Percentiles rank a stretch among this genome's conserved stretches.
phyloP scores from a whole-genome alignment of 2,888 invertebrate species.

The Drosophila austrosaltans region DNA sequence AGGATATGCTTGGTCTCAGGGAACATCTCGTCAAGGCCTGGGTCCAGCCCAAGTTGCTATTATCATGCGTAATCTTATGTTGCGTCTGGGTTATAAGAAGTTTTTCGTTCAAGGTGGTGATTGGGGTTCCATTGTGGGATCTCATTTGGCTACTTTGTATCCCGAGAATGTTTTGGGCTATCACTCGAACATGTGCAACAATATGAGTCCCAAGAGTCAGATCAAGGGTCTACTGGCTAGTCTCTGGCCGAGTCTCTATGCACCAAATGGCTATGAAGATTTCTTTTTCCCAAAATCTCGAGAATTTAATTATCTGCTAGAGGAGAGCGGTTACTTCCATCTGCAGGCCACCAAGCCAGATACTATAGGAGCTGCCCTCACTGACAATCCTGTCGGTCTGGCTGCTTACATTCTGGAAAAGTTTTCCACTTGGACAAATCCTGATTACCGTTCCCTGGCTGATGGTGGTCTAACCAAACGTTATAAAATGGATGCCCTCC shows the following conservation, averaged over 20 bases:
- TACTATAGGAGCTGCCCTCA: slow-evolving; percentile 87
- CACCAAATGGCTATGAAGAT: slow-evolving; percentile 84
- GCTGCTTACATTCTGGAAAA: slow-evolving; percentile 96
- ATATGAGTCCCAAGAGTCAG: slow-evolving; percentile 72
- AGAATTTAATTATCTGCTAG: slow-evolving; percentile 68
- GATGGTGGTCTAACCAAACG: slow-evolving; percentile 87
- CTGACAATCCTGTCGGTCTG: slow-evolving; percentile 89
- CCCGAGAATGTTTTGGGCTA: slow-evolving; percentile 86
- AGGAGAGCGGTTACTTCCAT: slow-evolving; percentile 88
- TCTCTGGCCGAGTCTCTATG: slow-evolving; percentile 85
- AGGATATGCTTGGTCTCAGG: slow-evolving; percentile 84
- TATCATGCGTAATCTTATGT: slow-evolving; percentile 88
- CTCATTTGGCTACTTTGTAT: slow-evolving; percentile 87
- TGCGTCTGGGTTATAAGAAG: slow-evolving; percentile 86
- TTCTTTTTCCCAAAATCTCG: slow-evolving; percentile 84
- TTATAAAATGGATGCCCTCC: slow-evolving; percentile 84
- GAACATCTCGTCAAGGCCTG: slow-evolving; percentile 78
- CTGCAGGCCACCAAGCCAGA: slow-evolving; percentile 95
- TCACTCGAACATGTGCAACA: slow-evolving; percentile 87
- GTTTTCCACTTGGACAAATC: slow-evolving; percentile 89
- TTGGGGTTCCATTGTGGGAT: slow-evolving; percentile 89
- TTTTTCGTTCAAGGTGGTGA: slow-evolving; percentile 92
- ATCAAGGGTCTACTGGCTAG: slow-evolving; percentile 84
- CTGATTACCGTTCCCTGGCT: slow-evolving; percentile 82
- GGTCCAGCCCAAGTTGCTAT: slow-evolving; percentile 85